Conservation (phyloP, 2,113 vertebrate genomes). For the Albula glossodonta region DNA sequence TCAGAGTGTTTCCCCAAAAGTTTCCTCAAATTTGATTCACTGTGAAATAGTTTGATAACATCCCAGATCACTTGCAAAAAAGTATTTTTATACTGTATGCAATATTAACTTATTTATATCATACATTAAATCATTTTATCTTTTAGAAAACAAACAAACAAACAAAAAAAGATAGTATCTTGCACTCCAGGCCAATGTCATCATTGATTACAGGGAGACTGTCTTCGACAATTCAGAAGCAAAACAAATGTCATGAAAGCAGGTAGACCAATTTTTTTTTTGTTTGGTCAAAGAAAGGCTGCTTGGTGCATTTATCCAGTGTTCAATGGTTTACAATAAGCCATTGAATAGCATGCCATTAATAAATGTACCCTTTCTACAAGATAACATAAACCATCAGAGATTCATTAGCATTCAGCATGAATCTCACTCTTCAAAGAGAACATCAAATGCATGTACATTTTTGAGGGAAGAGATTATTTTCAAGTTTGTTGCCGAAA, state of each 20-base stretch:
- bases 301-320: neutral
- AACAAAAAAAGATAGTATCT: too few species aligned
- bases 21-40: neutral
- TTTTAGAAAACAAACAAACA: neutral
- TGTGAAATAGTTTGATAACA: neutral
- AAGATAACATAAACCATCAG: slow-evolving; percentile 1
- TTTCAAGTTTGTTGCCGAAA: neutral
- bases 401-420: slow-evolving; percentile 13
- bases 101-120: neutral
- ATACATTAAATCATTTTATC: neutral
- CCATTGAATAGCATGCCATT: neutral
- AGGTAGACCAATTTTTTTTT: neutral
- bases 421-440: slow-evolving; percentile 12
- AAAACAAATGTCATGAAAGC: neutral
- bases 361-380: slow-evolving; percentile 7
- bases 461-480: neutral
- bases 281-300: neutral
- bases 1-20: too few species aligned
- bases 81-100: neutral
- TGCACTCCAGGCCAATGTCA: neutral
- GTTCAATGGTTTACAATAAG: neutral
- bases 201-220: neutral
- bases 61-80: neutral
- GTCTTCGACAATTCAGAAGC: neutral
- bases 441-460: slow-evolving; percentile 14